These are phyloP conservation scores for Nesogale talazaci DNA, from an alignment of 2,113 vertebrate species.

Conservation along the genomic window DNA sequence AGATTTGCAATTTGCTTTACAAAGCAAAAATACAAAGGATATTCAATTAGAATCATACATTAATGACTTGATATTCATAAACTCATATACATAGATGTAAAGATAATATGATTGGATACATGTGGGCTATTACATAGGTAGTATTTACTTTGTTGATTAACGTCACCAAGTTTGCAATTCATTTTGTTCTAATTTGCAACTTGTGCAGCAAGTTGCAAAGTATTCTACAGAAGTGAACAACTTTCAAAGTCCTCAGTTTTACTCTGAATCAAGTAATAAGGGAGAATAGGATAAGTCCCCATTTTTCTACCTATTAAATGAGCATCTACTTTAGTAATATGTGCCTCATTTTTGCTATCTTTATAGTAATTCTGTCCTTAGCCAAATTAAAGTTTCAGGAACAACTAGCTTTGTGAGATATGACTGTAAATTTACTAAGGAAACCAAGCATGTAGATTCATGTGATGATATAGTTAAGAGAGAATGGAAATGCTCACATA, in stretches of 20 bases:
- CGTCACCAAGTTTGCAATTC: neutral
- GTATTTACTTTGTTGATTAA: neutral
- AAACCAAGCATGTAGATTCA: neutral
- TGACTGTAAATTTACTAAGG: neutral
- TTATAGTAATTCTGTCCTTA: neutral
- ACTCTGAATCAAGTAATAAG: neutral
- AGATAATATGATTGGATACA: neutral
- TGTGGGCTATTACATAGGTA: neutral
- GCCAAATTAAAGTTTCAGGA: neutral
- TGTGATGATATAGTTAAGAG: neutral
- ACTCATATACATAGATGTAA: neutral
- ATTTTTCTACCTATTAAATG: neutral
- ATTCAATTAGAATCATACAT: too few relatives aligned
- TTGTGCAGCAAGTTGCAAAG: neutral
- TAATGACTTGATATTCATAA: too few relatives aligned
- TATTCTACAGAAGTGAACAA: neutral
- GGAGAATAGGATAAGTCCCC: accelerated
- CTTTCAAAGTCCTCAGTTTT: neutral
- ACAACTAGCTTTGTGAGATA: neutral
- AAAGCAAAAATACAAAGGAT: too few relatives aligned
- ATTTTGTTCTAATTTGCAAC: neutral
- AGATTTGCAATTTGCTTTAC: too few relatives aligned
- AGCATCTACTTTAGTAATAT: neutral
- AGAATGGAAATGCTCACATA: neutral
- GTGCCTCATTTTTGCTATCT: neutral